Conservation (phyloP, 2,888 invertebrate species). For the Ormyrus labotus region DNA sequence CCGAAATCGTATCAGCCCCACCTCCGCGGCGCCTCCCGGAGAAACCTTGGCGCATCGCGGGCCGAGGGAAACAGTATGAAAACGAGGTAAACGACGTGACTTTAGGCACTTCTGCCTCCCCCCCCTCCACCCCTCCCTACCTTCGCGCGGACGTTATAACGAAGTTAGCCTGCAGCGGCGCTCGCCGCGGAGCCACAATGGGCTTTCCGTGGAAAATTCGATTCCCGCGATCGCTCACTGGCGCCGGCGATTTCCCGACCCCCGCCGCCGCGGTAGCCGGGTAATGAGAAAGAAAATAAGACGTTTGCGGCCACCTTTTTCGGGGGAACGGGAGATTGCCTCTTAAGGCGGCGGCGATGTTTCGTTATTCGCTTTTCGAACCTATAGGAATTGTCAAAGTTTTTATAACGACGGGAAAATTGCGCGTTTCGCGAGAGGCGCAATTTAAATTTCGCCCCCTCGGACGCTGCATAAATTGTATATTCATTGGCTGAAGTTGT, state of each 20-base stretch:
- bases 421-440: neutral
- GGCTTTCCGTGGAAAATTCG: slow-evolving; percentile 59
- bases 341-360: slow-evolving; percentile 14
- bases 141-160: slow-evolving; percentile 53
- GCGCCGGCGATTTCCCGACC: slow-evolving; percentile 17
- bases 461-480: neutral
- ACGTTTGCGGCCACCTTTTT: neutral
- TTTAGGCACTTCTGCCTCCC: slow-evolving; percentile 47
- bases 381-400: slow-evolving; percentile 3
- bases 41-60: neutral
- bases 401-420: slow-evolving; percentile 41
- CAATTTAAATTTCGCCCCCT: slow-evolving; percentile 25
- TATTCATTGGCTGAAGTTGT: slow-evolving; percentile 14
- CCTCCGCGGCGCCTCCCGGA: neutral
- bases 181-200: slow-evolving; percentile 52
- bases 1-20: slow-evolving; percentile 37
- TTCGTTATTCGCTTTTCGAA: slow-evolving; percentile 13
- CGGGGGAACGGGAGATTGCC: slow-evolving; percentile 22
- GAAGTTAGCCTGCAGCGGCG: slow-evolving; percentile 61
- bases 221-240: slow-evolving; percentile 52
- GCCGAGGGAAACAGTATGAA: slow-evolving; percentile 55
- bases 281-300: slow-evolving; percentile 37
- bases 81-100: slow-evolving; percentile 60
- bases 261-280: neutral
- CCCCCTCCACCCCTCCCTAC: neutral